Base-by-base conservation (phyloP, 2,113 vertebrate species). In the Pygathrix nemaeus region DNA sequence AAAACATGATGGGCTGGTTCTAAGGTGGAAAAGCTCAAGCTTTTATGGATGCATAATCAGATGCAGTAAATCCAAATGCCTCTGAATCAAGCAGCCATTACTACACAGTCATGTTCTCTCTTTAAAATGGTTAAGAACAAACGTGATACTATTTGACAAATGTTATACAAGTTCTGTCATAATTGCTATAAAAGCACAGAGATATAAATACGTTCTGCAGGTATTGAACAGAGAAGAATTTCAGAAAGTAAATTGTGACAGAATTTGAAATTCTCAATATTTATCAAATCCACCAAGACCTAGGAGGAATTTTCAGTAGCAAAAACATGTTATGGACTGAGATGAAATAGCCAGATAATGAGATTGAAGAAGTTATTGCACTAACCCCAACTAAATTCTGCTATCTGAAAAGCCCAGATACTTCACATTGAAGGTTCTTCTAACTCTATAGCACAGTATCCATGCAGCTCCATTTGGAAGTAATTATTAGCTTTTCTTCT, bases 221-320 rank as follows among this genome's bases (percentile, higher is more conserved):
- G 7, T 76, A 30, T 72, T 85, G 57, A 79, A 88, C 4, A 96
- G 59, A 85, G 27, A 98, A 94, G 27, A 88, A 92, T 92, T 96
- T 93, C 50, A 94, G 20, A 86, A 91, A 96, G 43, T 25, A 87
- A 95, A 16, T 17, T 3, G 1, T 88, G 52, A 94, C 30, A 89
- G 55, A 94, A 88, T 90, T 80, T 88, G 25, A 93, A 97, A 92
- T 23, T 59, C 76, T 66, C 43, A 96, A 45, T 82, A 61, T 86
- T 90, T 88, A 30, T 93, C 72, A 97, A 96, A 79, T 82, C 20
- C 35, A 76, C 27, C 38, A 92, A 92, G 59, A 80, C 32, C 11
- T 61, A 68, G 14, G 64, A 90, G 80, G 70, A 52, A 84, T 89
- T 95, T 97, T 27, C 43, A 88, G 30, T 52, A 95, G 38, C 23